A percentile compares a stretch with the other conserved stretches of the same genome.
Evolutionary conservation across 2,113 vertebrate species (phyloP).

Genomic region (Actinemys pallida): DNA sequence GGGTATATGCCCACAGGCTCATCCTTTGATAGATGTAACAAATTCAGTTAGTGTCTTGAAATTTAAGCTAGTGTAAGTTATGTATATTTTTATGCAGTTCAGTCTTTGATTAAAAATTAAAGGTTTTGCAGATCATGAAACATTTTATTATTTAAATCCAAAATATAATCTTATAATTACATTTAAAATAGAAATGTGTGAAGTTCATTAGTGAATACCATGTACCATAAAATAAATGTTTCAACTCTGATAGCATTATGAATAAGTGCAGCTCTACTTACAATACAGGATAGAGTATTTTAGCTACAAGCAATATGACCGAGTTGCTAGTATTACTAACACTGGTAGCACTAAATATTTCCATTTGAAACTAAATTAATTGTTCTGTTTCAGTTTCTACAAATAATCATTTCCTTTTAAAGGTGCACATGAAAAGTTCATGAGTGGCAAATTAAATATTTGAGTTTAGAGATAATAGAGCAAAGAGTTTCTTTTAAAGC

Average conservation of each 20-base stretch:
- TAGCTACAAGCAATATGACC: background rate
- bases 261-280: background rate
- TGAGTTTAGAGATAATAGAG: background rate
- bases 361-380: background rate
- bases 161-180: background rate
- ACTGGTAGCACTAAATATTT: background rate
- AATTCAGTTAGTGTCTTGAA: background rate
- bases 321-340: background rate
- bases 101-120: background rate
- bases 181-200: background rate
- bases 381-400: background rate
- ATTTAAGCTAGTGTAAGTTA: background rate
- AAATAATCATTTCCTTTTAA: background rate
- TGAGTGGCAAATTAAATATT: background rate
- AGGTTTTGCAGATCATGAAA: background rate
- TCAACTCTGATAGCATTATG: background rate
- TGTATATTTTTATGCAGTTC: background rate
- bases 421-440: background rate
- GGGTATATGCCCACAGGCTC: background rate
- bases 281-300: background rate
- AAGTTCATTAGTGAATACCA: background rate
- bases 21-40: background rate
- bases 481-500: background rate
- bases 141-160: background rate
- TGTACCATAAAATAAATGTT: background rate